These are phyloP conservation scores for Oxyteleia sp. DNA, from an alignment of 2,888 invertebrate genomes.

Conservation along the genomic window DNA sequence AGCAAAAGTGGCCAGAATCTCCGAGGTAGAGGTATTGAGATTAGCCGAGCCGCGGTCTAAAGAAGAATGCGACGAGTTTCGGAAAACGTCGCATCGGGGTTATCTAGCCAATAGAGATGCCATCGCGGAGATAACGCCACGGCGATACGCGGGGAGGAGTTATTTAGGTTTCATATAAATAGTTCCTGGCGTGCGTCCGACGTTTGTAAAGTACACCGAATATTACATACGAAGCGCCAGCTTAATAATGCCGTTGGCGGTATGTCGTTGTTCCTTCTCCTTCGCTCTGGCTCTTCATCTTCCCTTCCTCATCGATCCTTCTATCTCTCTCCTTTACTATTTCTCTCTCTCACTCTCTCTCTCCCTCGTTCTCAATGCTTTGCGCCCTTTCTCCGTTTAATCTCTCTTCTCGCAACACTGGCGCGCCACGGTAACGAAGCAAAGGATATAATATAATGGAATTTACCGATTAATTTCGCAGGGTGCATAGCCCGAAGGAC, in stretches of 20 bases:
- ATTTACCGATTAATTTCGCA: constrained; percentile 69
- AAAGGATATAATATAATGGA: constrained; percentile 65
- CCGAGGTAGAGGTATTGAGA: background rate
- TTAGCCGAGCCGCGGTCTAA: too few relatives aligned
- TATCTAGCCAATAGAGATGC: constrained; percentile 37
- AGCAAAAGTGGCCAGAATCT: background rate
- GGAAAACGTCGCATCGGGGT: too few relatives aligned
- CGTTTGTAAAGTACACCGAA: constrained; percentile 66
- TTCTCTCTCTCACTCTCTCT: constrained; percentile 9
- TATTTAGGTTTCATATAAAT: constrained; percentile 68
- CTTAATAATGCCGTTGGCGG: constrained; percentile 60
- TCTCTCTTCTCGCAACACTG: constrained; percentile 25
- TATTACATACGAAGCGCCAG: constrained; percentile 61
- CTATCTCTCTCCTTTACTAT: too few relatives aligned
- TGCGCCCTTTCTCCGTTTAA: constrained; percentile 29
- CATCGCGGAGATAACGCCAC: constrained; percentile 42
- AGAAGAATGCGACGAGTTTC: too few relatives aligned
- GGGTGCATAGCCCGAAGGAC: constrained; percentile 46
- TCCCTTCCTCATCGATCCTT: too few relatives aligned
- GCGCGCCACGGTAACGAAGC: constrained; percentile 51
- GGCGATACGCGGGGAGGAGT: constrained; percentile 22
- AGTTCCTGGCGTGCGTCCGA: constrained; percentile 65
- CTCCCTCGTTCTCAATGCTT: background rate
- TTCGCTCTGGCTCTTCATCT: too few relatives aligned
- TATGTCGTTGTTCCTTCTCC: constrained; percentile 22